Evolutionary conservation across 2,797 vertebrate genomes (phyloP), one percentile per base, ranked within the genome.

Genomic region (Anableps anableps): DNA sequence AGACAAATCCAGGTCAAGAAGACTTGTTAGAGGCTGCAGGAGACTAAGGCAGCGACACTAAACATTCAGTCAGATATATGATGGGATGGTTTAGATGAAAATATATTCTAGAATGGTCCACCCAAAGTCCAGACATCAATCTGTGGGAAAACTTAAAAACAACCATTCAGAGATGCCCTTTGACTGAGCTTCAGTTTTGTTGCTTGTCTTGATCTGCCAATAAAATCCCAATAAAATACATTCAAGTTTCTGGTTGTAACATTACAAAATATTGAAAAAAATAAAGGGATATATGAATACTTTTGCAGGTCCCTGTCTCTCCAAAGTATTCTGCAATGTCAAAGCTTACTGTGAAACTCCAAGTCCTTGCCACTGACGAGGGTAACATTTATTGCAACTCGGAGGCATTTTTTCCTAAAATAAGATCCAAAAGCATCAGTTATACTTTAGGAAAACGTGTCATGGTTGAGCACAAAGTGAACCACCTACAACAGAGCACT

Each of bases 281-380:
- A n/a, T n/a, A n/a, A n/a, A n/a, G n/a, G n/a, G n/a, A n/a, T n/a
- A n/a, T n/a, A n/a, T n/a, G n/a, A n/a, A n/a, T n/a, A n/a, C n/a
- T n/a, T n/a, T n/a, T n/a, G n/a, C n/a, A n/a, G 19, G 36, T 68
- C 64, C 11, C 10, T 11, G 21, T 13, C 11, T 13, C 1, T 68
- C 23, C 0, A 11, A 41, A 26, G 10, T 68, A 11, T 38, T 68
- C 64, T 68, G 36, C 10, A 21, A 13, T 21, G 21, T 68, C 21
- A 68, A 41, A 41, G 36, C 64, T 68, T 68, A 68, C 64, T 68
- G 64, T 38, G 21, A 23, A 68, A 41, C 36, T 68, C 64, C 34
- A 68, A 14, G 10, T 41, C 36, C 41, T 68, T 26, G 21, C 64
- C 36, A 7, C 36, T 41, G 9, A 68, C 21, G 3, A 68, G 36